Base-by-base conservation (phyloP, 2,113 vertebrate genomes). In the Ceuthmochares aereus region DNA sequence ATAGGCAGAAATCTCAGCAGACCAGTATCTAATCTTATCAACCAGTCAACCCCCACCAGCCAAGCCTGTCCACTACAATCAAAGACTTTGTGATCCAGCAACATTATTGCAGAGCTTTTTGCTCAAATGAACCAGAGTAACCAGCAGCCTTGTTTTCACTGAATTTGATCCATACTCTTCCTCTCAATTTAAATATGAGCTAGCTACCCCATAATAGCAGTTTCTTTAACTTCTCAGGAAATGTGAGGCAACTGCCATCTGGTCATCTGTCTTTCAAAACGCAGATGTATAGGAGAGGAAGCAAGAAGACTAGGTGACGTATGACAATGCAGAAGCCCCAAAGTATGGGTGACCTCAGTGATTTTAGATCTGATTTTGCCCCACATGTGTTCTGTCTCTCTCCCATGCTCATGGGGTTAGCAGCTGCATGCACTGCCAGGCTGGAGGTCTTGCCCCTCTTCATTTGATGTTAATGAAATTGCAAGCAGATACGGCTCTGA, bases 201-300 rank as follows among this genome's bases (percentile, higher is more conserved):
- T 85, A 42, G 27, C 21, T 58, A 29, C 90, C 30, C 84, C 58
- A 5, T 67, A 76, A 66, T 8, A 83, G 56, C 34, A 83, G 32
- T 55, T 42, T 25, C 42, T 82, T 82, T 88, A 90, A 62, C 67
- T 45, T 96, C 56, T 83, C 75, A 90, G 87, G 68, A 96, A 95
- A 52, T 0, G 0, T 3, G 6, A 95, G 58, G 84, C 56, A 88
- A 40, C 63, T 83, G 72, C 75, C 88, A 93, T 27, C 70, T 91
- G 66, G 45, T 76, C 87, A 84, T 68, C 37, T 68, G 58, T 64
- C 78, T 76, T 82, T 72, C 51, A 59, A 83, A 93, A 87, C 49
- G 25, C 14, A 36, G 22, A 14, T 3, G 8, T 25, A n/a, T 6
- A 60, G 43, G 72, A 76, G 76, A 88, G 72, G 85, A 90, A 90